Percentiles rank a stretch among this genome's conserved stretches.
Conservation (phyloP, 2,797 vertebrate genomes). For the Aselliscus stoliczkanus region DNA sequence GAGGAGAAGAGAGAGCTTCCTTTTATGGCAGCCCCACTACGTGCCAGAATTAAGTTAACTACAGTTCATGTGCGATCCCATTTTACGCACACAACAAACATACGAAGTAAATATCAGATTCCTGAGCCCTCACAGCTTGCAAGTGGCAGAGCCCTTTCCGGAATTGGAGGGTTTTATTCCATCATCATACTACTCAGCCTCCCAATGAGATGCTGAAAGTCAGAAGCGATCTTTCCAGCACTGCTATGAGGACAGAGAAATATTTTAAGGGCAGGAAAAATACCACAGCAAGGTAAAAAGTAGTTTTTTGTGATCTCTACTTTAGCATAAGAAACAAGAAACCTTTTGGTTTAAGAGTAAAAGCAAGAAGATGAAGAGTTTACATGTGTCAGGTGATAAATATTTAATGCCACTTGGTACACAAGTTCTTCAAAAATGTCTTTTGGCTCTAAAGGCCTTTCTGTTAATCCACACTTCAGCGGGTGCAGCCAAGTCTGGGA, state of each 20-base stretch:
- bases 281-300: not conserved
- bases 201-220: not conserved
- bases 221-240: not conserved
- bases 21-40: not conserved
- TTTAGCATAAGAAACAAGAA: not conserved
- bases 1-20: not conserved
- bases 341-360: slow-evolving; percentile 13
- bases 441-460: slow-evolving; percentile 17
- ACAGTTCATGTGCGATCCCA: fast-evolving
- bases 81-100: not conserved
- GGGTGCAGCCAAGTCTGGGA: not conserved
- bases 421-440: slow-evolving; percentile 29
- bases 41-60: not conserved
- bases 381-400: slow-evolving; percentile 61
- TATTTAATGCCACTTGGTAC: slow-evolving; percentile 39
- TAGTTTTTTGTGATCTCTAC: not conserved
- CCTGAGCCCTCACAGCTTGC: not conserved
- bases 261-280: not conserved
- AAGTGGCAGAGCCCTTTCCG: not conserved
- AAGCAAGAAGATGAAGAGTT: slow-evolving; percentile 58
- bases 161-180: not conserved
- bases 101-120: not conserved
- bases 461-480: slow-evolving; percentile 52
- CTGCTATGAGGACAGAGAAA: not conserved
- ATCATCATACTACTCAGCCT: not conserved